Base-by-base conservation (phyloP, 2,888 invertebrate genomes). In the Boloria euphrosyne region DNA sequence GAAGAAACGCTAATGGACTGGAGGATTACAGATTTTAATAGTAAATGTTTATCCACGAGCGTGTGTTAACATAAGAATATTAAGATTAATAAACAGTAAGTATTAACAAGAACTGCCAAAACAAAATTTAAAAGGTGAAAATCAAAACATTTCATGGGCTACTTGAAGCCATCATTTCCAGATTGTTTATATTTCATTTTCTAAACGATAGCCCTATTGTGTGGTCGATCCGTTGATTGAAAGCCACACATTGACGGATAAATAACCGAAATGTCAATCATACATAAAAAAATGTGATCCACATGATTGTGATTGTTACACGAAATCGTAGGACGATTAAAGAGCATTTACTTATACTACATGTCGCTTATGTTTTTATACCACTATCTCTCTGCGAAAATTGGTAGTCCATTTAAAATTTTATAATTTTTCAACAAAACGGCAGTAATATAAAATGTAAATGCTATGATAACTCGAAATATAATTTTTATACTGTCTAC, bases 151-250 rank as follows among this genome's bases (percentile, higher is more conserved):
- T 60, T 65, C 13, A 44, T 10, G 57, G 60, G 62, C 60, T 66
- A 69, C 62, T 64, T 53, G 62, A 66, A 65, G 68, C 65, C 69
- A 67, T 72, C 62, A 74, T 61, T 61, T 59, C 64, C 55, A 62
- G 58, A 43, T 51, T 61, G 67, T 10, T 55, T 44, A 53, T 62
- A 65, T 65, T 65, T 65, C 16, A 59, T 65, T 53, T 31, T 38
- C 49, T 65, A 47, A 50, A 54, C 53, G 53, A 46, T 62, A 17
- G 44, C 52, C 62, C 18, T 55, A 68, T 68, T 68, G 68, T 68
- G 68, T 68, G 68, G 68, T 68, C 68, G 53, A 18, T 46, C 54
- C 54, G 59, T 58, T 53, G 67, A 68, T 50, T 58, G 65, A 62
- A 61, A 49, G 57, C 57, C 51, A 65, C 61, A 65, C 61, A 54